A percentile compares a stretch with the other conserved stretches of the same genome.
phyloP scores from a whole-genome alignment of 2,797 vertebrate genomes.

The Sebastes trivittatus region DNA sequence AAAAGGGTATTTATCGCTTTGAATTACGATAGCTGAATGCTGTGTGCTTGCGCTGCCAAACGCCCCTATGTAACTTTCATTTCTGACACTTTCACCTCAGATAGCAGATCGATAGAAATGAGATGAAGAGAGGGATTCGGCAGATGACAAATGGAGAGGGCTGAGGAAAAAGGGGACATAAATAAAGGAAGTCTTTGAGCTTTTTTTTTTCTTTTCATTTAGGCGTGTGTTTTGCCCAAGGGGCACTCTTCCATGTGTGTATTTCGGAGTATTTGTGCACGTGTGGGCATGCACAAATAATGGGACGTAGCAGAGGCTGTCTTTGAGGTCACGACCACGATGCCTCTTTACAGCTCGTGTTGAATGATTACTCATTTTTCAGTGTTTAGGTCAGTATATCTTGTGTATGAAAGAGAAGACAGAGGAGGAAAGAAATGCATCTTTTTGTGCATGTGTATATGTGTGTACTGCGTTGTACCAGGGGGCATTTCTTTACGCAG shows the following conservation, averaged over 20 bases:
- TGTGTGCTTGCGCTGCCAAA: background rate
- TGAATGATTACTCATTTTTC: conserved; percentile 7
- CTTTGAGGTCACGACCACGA: conserved; percentile 27
- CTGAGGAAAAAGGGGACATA: conserved; percentile 14
- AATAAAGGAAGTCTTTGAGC: conserved; percentile 21
- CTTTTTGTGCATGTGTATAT: conserved; percentile 1
- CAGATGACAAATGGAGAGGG: conserved; percentile 39
- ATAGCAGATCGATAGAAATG: conserved; percentile 50
- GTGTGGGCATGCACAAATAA: conserved; percentile 31
- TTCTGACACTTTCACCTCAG: conserved; percentile 47
- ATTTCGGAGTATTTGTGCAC: conserved; percentile 8
- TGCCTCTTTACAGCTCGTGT: conserved; percentile 13
- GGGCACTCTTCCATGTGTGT: conserved; percentile 28
- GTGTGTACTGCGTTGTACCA: conserved; percentile 21
- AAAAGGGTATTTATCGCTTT: conserved; percentile 33
- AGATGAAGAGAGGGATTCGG: conserved; percentile 44
- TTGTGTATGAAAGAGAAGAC: background rate
- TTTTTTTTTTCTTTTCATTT: background rate
- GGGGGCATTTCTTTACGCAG: conserved; percentile 50
- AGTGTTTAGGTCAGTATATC: conserved; percentile 10
- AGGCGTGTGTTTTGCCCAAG: conserved; percentile 13
- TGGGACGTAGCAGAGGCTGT: conserved; percentile 4
- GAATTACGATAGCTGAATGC: conserved; percentile 35
- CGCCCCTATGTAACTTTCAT: conserved; percentile 15
- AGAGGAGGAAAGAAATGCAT: background rate